Evolutionary conservation across 2,888 invertebrate genomes (phyloP).

Genomic region (Gastrophysa polygoni): DNA sequence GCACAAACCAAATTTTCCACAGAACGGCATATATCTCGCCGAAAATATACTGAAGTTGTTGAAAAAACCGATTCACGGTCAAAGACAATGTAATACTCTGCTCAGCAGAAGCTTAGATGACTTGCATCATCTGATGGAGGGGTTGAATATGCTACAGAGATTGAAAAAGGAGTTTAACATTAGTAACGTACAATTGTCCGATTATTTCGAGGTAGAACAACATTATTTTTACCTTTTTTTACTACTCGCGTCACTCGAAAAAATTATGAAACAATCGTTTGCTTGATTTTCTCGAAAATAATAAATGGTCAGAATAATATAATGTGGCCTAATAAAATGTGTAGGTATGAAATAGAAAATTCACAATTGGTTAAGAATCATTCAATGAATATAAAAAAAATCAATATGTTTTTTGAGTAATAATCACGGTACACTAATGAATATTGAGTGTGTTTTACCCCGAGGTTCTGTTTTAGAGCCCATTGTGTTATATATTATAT

Average conservation of each 20-base stretch:
- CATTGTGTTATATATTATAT: no score
- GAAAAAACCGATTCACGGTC: constrained; percentile 32
- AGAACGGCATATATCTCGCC: constrained; percentile 44
- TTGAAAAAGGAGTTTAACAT: constrained; percentile 44
- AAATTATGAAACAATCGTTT: background rate
- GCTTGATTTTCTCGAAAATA: no score
- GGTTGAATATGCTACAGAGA: constrained; percentile 37
- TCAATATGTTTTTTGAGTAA: no score
- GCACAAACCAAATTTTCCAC: constrained; percentile 49
- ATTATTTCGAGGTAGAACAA: constrained; percentile 43
- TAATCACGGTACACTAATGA: no score
- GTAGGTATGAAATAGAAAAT: no score
- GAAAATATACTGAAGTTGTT: constrained; percentile 34
- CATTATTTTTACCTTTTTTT: background rate
- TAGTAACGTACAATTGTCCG: constrained; percentile 40
- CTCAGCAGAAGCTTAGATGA: constrained; percentile 24
- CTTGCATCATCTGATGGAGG: constrained; percentile 24
- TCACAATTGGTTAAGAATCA: no score
- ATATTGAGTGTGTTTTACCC: no score
- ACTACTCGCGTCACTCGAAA: background rate
- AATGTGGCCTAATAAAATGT: no score
- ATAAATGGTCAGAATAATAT: no score
- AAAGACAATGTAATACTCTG: constrained; percentile 32
- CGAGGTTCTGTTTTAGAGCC: no score
- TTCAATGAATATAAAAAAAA: no score